Evolutionary conservation across 2,113 vertebrate species (phyloP).

Genomic region (Trogon melanurus): DNA sequence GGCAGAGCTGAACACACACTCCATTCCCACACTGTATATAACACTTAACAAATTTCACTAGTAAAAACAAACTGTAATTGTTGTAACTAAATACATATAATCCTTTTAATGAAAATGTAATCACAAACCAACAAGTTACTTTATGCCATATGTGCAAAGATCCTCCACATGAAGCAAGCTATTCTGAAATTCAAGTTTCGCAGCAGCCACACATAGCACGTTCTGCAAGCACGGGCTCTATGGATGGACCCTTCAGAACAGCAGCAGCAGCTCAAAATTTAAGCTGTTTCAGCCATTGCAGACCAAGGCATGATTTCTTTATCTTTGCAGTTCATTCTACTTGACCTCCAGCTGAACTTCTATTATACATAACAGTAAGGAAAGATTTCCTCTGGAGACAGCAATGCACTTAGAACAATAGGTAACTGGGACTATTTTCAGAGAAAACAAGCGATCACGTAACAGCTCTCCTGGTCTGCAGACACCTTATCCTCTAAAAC

Average conservation of each 20-base stretch:
- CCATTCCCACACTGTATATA: background rate
- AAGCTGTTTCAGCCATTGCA: background rate
- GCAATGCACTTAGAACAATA: background rate
- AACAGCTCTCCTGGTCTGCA: background rate
- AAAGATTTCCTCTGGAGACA: slow-evolving; percentile 21
- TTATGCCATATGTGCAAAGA: background rate
- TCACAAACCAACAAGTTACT: background rate
- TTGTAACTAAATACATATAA: background rate
- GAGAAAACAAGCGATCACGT: background rate
- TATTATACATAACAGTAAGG: slow-evolving; percentile 9
- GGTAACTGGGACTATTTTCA: background rate
- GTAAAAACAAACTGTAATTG: background rate
- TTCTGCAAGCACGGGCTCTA: background rate
- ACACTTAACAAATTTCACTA: background rate
- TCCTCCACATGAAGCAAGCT: background rate
- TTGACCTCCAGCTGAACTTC: slow-evolving; percentile 32
- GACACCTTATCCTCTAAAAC: background rate
- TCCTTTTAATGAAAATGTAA: background rate
- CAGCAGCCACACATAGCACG: background rate
- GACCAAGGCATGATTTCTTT: background rate
- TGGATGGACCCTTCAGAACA: background rate
- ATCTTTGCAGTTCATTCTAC: background rate
- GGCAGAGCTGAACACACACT: background rate
- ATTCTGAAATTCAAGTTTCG: background rate
- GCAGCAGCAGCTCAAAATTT: background rate